Evolutionary conservation across 2,797 vertebrate genomes (phyloP).

Genomic region (Poecile montanus): DNA sequence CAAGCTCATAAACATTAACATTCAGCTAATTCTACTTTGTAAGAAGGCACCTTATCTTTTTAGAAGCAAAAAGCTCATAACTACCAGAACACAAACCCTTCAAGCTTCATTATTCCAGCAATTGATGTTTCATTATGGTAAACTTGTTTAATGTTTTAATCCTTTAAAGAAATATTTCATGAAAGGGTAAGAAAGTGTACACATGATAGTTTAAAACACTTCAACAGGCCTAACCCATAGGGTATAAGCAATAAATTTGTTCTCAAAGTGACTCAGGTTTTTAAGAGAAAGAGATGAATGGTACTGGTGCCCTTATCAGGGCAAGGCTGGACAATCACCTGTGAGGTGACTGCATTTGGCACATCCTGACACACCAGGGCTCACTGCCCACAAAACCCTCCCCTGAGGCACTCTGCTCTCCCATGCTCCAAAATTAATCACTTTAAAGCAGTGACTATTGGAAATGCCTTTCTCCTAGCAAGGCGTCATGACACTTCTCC

Average conservation of each 20-base stretch:
- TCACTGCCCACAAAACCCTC: neutral
- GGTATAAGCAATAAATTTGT: neutral
- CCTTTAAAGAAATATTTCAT: slow-evolving; percentile 14
- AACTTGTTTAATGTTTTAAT: slow-evolving; percentile 1
- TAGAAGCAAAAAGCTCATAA: slow-evolving; percentile 16
- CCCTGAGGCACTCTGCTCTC: neutral
- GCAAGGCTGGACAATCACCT: neutral
- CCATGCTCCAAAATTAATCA: neutral
- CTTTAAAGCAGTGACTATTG: neutral
- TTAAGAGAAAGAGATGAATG: neutral
- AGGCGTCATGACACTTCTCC: neutral
- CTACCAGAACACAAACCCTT: slow-evolving; percentile 1
- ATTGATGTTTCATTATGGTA: neutral
- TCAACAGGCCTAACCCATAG: neutral
- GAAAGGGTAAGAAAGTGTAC: neutral
- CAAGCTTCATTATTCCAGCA: slow-evolving; percentile 32
- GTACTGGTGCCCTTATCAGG: neutral
- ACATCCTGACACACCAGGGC: neutral
- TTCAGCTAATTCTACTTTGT: neutral
- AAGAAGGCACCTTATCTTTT: neutral
- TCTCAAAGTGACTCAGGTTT: neutral
- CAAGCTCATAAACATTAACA: neutral
- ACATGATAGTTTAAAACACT: neutral
- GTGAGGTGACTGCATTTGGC: neutral
- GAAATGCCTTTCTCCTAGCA: neutral